Evolutionary conservation across 2,888 invertebrate species (phyloP), one percentile per base, ranked within the genome.

Genomic region (Lottia scabra): DNA sequence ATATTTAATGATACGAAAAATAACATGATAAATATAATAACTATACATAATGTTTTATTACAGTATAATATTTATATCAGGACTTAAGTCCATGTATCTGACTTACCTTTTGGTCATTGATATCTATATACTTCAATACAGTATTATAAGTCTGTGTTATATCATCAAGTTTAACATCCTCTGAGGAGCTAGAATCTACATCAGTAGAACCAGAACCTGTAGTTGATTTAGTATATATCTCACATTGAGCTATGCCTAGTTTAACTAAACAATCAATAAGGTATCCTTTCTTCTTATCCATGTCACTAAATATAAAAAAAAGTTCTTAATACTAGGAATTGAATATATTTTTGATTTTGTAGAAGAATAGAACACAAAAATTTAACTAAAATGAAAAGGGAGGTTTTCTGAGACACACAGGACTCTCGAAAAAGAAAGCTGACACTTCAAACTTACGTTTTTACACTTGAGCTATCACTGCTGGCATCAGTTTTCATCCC

Each of bases 231-330:
- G 81, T 68, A 26, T 85, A 38, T 6, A 75, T 72, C 63, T 86
- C 86, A 16, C 83, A 84, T 80, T 87, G 85, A 6, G 87, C 87
- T 69, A 83, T 81, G 23, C 87, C 88, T 63, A 85, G 80, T 64
- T 83, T 81, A 46, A 93, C 92, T 67, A 95, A 90, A 27, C 95
- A 95, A 81, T 98, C 97, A 64, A 97, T 90, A 67, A 96, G 91
- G 75, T 93, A 93, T 66, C 91, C 92, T 86, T 94, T 96, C 87
- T 95, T 94, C 85, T 95, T 95, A 78, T 98, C 97, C 92, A 96
- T 95, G 79, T 93, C 93, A 75, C 95, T 94, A 88, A 75, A 78
- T 13, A 26, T 13, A 67, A n/a, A 56, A 19, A 56, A 19, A n/a
- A 3, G 8, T 8, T 38, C 38, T 38, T 38, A 6, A 38, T 38